Base-by-base conservation (phyloP, 2,797 vertebrate genomes). In the Nyctibius grandis region DNA sequence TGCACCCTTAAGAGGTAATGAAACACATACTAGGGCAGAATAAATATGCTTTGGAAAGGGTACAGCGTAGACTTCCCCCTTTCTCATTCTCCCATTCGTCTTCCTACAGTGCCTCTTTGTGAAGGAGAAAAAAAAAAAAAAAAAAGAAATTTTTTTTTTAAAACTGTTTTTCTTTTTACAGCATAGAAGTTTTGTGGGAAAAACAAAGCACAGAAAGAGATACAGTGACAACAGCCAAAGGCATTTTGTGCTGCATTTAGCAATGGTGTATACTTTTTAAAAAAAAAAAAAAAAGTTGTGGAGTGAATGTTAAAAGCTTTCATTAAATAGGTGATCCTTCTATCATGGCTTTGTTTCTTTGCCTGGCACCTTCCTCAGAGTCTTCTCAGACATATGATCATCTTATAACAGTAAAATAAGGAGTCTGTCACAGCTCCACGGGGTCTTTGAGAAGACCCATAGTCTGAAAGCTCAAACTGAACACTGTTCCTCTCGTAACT, bases 21-120 rank as follows among this genome's bases (percentile, higher is more conserved):
- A 89, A 94, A 44, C 59, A 54, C 60, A 20, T 11, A 7, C 22
- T 78, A 51, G 59, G 67, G 48, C 57, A 89, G 45, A 74, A 81
- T 88, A 96, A 92, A 78, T 93, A 76, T 26, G 11, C 61, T 89
- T 93, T 94, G 85, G 45, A 91, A 94, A 75, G 31, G 31, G 31
- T 89, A 42, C 38, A 53, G 50, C 21, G 20, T 34, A 44, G 23
- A 9, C 33, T 85, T 91, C 34, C 33, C 36, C 48, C 16, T 80
- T 67, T 31, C 53, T 83, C n/a, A 26, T 64, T 64, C 36, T 88
- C 9, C 16, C 7, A 3, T 89, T 91, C 70, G 48, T 96, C 68
- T 94, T 90, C 51, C 56, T 64, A 36, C 45, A 86, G 13, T 48
- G 20, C 18, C 26, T 61, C 16, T 69, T 79, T 33, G 31, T 54